A percentile compares a stretch with the other conserved stretches of the same genome.
Conservation (phyloP, 2,888 invertebrate genomes). For the Tachystola acroxantha region DNA sequence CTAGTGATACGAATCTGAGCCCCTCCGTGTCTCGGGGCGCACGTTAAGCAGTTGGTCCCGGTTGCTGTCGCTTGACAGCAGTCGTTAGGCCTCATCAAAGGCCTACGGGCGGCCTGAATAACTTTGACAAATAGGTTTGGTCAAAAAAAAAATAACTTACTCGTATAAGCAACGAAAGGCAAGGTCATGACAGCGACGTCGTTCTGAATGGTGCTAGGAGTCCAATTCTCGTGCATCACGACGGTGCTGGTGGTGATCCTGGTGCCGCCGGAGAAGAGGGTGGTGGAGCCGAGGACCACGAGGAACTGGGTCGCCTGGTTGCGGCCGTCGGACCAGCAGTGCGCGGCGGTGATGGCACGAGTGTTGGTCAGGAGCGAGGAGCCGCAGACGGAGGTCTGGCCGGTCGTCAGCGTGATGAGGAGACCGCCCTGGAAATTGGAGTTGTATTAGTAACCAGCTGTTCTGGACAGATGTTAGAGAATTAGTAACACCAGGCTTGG, state of each 20-base stretch:
- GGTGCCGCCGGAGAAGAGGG: conserved; percentile 22
- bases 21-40: too few relatives aligned
- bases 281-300: conserved; percentile 25
- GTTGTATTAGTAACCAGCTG: too few relatives aligned
- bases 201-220: conserved; percentile 16
- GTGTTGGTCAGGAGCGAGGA: conserved; percentile 19
- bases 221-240: conserved; percentile 20
- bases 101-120: too few relatives aligned
- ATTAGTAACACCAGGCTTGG: too few relatives aligned
- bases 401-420: conserved; percentile 15
- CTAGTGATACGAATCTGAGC: too few relatives aligned
- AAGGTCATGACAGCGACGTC: conserved; percentile 11
- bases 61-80: too few relatives aligned
- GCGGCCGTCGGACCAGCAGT: conserved; percentile 21
- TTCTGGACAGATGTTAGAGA: too few relatives aligned
- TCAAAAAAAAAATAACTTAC: not conserved
- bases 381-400: conserved; percentile 22
- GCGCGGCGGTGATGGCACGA: conserved; percentile 24
- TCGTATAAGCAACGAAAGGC: not conserved
- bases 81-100: too few relatives aligned
- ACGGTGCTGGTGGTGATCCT: conserved; percentile 17
- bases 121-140: too few relatives aligned
- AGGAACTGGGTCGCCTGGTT: conserved; percentile 16
- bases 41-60: too few relatives aligned
- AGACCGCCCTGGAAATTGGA: conserved; percentile 25